Percentiles rank a stretch among this genome's conserved stretches.
Evolutionary conservation across 2,797 vertebrate species (phyloP).

Genomic region (Gobionotothen gibberifrons): DNA sequence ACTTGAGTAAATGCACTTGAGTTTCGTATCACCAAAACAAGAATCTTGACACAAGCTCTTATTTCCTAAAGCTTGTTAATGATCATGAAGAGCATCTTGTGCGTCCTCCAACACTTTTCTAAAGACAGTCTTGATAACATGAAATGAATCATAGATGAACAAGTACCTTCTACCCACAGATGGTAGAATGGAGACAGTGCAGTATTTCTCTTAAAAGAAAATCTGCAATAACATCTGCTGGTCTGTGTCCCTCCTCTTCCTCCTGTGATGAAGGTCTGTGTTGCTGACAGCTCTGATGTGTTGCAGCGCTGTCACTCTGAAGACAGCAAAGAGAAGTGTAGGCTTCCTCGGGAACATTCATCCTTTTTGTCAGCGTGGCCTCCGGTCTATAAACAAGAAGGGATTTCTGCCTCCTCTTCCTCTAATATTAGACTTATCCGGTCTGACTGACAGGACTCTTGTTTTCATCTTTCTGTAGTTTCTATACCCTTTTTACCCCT

Average conservation of each 20-base stretch:
- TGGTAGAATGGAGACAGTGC: neutral
- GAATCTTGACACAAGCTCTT: too few relatives aligned
- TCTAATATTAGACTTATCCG: constrained; percentile 4
- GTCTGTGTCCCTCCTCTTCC: neutral
- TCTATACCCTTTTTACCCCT: neutral
- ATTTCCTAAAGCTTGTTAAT: too few relatives aligned
- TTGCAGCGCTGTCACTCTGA: neutral
- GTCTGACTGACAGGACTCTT: neutral
- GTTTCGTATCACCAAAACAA: too few relatives aligned
- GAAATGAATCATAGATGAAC: neutral
- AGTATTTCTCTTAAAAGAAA: neutral
- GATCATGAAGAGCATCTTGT: too few relatives aligned
- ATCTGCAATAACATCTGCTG: neutral
- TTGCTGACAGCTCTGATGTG: constrained; percentile 13
- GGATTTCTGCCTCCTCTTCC: neutral
- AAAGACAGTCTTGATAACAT: too few relatives aligned
- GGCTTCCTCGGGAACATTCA: constrained; percentile 10
- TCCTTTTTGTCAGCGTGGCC: constrained; percentile 1
- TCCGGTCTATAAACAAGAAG: neutral
- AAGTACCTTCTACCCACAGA: neutral
- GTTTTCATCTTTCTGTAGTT: neutral
- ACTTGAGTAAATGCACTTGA: too few relatives aligned
- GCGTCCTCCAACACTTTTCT: too few relatives aligned
- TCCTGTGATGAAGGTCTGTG: constrained; percentile 9
- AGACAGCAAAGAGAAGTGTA: neutral